A percentile compares a stretch with the other conserved stretches of the same genome.
These are phyloP conservation scores for Mallotus villosus DNA, from an alignment of 2,797 vertebrate species.

Conservation along the genomic window DNA sequence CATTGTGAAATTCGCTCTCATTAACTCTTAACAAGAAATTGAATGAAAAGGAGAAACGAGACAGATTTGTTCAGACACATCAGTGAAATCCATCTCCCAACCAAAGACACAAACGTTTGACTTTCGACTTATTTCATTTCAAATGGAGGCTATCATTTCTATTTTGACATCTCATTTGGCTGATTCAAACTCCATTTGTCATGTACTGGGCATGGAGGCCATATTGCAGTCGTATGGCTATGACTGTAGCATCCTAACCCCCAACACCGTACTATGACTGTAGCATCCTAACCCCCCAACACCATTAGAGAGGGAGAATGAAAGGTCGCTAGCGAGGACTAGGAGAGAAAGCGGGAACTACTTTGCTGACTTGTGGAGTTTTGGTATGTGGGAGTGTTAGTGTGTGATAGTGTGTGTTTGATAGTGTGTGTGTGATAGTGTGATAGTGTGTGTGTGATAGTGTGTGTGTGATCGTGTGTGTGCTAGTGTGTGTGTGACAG, in stretches of 20 bases:
- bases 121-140: slow-evolving; percentile 32
- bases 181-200: slow-evolving; percentile 25
- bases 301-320: too few relatives aligned
- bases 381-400: not conserved
- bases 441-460: too few relatives aligned
- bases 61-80: slow-evolving; percentile 3
- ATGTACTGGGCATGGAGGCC: not conserved
- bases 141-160: slow-evolving; percentile 45
- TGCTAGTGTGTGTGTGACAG: too few relatives aligned
- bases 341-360: too few relatives aligned
- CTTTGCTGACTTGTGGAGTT: not conserved
- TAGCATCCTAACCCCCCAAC: too few relatives aligned
- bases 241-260: too few relatives aligned
- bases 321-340: too few relatives aligned
- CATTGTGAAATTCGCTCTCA: slow-evolving; percentile 23
- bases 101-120: slow-evolving; percentile 18
- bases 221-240: too few relatives aligned
- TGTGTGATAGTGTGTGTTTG: too few relatives aligned
- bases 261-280: too few relatives aligned
- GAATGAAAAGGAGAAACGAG: slow-evolving; percentile 16
- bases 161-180: slow-evolving; percentile 45
- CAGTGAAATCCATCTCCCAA: slow-evolving; percentile 13
- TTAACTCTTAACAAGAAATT: slow-evolving; percentile 37
- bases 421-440: too few relatives aligned
- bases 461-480: too few relatives aligned